Evolutionary conservation across 2,888 invertebrate species (phyloP).

Genomic region (Lasioglossum marginatum): DNA sequence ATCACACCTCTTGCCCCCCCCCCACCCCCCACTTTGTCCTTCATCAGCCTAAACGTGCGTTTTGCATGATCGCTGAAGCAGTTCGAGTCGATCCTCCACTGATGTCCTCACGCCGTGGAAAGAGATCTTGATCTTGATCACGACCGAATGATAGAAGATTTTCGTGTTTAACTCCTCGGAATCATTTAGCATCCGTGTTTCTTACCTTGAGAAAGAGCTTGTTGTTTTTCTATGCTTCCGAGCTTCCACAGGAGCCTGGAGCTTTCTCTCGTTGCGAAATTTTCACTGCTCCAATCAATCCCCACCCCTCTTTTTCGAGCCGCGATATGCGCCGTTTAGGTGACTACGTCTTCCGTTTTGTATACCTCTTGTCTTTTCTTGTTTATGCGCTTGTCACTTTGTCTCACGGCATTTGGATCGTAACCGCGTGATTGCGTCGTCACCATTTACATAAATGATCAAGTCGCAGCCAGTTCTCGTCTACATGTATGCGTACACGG

Average conservation of each 20-base stretch:
- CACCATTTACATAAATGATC: constrained; percentile 45
- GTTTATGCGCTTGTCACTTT: constrained; percentile 64
- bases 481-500: not conserved
- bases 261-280: not conserved
- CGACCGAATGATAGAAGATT: not conserved
- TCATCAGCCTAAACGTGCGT: constrained; percentile 51
- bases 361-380: constrained; percentile 48
- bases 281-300: not conserved
- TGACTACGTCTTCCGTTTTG: constrained; percentile 60
- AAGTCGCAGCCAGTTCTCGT: constrained; percentile 35
- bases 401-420: constrained; percentile 57
- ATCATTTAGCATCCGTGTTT: constrained; percentile 1
- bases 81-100: constrained; percentile 9
- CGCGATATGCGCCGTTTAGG: constrained; percentile 38
- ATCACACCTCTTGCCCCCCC: not conserved
- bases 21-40: not conserved
- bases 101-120: constrained; percentile 1
- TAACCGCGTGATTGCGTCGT: constrained; percentile 56
- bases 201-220: not conserved
- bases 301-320: not conserved
- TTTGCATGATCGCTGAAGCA: constrained; percentile 57
- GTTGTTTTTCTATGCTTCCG: not conserved
- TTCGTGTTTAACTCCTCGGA: not conserved
- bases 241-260: not conserved
- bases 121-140: not conserved